Evolutionary conservation across 1,140 invertebrate species (phyloP).

Genomic region (Armadillidium nasatum): DNA sequence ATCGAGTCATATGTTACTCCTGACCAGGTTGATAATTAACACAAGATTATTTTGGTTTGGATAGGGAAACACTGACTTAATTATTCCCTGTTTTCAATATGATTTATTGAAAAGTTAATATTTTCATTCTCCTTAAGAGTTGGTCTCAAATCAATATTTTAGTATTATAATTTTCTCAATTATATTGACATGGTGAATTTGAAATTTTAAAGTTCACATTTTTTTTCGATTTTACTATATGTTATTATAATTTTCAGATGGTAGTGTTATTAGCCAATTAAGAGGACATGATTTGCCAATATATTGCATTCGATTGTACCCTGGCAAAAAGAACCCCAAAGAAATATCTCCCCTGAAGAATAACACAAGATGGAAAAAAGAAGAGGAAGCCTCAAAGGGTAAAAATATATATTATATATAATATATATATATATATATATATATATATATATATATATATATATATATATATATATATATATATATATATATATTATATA

Average conservation of each 20-base stretch:
- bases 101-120: no score
- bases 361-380: conserved; percentile 17
- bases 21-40: no score
- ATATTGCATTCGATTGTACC: conserved; percentile 38
- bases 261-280: conserved; percentile 29
- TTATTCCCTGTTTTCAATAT: no score
- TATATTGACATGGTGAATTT: no score
- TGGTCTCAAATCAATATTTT: no score
- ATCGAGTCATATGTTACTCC: no score
- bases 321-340: conserved; percentile 26
- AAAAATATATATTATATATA: conserved; percentile 13
- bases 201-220: no score
- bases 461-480: conserved; percentile 11
- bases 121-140: no score
- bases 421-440: conserved; percentile 14
- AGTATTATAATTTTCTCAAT: no score
- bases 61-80: no score
- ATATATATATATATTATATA: conserved; percentile 13
- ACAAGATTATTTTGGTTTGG: no score
- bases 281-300: conserved; percentile 33
- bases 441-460: conserved; percentile 7
- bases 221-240: no score
- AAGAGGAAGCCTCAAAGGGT: not conserved
- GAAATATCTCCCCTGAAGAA: not conserved
- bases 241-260: conserved; percentile 29